phyloP scores from a whole-genome alignment of 2,113 vertebrate genomes.

The Dromaius novaehollandiae region DNA sequence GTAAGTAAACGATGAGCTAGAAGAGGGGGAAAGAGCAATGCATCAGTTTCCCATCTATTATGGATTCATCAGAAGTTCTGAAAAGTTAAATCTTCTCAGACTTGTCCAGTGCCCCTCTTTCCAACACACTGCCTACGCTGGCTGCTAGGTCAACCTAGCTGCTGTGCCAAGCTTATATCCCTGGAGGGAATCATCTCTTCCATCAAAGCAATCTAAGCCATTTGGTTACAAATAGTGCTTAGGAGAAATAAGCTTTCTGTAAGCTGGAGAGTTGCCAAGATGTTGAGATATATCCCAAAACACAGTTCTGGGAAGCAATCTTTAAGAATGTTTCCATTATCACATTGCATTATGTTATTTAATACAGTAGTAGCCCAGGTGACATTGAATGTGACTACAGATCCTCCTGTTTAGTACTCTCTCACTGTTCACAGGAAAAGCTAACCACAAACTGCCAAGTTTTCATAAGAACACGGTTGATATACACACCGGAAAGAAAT shows the following conservation, averaged over 20 bases:
- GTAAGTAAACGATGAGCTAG: background rate
- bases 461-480: background rate
- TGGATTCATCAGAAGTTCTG: background rate
- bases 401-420: background rate
- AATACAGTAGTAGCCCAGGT: background rate
- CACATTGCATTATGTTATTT: slow-evolving; percentile 24
- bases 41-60: background rate
- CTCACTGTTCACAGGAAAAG: slow-evolving; percentile 45
- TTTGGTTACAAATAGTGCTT: slow-evolving; percentile 42
- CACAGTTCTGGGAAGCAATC: slow-evolving; percentile 52
- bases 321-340: slow-evolving; percentile 50
- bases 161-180: background rate
- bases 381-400: background rate
- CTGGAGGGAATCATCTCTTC: background rate
- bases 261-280: slow-evolving; percentile 43
- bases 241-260: slow-evolving; percentile 42
- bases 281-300: slow-evolving; percentile 51
- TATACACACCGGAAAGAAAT: background rate
- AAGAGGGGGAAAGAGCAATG: background rate
- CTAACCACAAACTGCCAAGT: slow-evolving; percentile 36
- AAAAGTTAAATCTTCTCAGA: background rate
- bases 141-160: background rate
- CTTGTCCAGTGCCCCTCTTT: background rate
- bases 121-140: background rate
- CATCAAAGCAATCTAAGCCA: slow-evolving; percentile 53